A percentile compares a stretch with the other conserved stretches of the same genome.
Conservation (phyloP, 2,113 vertebrate species). For the Mus spicilegus region DNA sequence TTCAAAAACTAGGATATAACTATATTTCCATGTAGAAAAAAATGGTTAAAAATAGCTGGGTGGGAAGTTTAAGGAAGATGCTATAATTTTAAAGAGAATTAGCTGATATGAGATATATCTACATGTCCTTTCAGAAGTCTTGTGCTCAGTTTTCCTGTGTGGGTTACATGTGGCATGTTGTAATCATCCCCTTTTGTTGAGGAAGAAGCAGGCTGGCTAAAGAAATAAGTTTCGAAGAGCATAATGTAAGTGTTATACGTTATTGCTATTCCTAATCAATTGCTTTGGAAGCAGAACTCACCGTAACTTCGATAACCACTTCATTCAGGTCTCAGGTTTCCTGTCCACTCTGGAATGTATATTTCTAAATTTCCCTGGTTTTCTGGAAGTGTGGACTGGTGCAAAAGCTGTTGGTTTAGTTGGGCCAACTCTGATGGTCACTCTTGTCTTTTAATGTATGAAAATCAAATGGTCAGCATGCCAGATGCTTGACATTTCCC, state of each 20-base stretch:
- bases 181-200: neutral
- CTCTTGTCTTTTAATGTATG: slow-evolving; percentile 66
- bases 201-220: neutral
- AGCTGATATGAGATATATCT: neutral
- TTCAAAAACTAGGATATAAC: neutral
- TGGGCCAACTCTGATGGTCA: neutral
- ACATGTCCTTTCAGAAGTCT: neutral
- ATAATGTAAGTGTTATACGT: neutral
- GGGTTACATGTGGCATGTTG: neutral
- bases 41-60: neutral
- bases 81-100: slow-evolving; percentile 28
- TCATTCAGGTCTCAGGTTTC: neutral
- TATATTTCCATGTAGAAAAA: neutral
- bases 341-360: neutral
- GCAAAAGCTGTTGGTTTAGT: neutral
- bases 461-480: slow-evolving; percentile 82
- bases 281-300: neutral
- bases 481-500: slow-evolving; percentile 80
- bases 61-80: neutral
- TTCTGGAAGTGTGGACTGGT: neutral
- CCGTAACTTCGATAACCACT: neutral
- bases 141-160: neutral
- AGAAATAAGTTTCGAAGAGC: neutral
- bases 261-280: neutral
- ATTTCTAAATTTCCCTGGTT: slow-evolving; percentile 43